A percentile compares a stretch with the other conserved stretches of the same genome.
Evolutionary conservation across 2,888 invertebrate genomes (phyloP).

Genomic region (Drosophila neutralis): DNA sequence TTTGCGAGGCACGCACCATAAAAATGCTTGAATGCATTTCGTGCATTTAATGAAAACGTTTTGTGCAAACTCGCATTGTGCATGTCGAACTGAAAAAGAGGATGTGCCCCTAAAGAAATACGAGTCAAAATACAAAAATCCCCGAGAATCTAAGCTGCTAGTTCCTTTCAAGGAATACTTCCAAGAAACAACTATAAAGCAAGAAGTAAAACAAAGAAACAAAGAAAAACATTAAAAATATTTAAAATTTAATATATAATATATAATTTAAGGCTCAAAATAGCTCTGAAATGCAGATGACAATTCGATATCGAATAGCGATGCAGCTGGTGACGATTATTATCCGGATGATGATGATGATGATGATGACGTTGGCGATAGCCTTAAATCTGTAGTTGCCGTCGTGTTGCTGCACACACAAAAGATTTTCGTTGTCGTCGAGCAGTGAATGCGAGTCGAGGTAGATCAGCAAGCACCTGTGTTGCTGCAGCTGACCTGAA

Average conservation of each 20-base stretch:
- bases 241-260: background rate
- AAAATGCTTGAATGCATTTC: constrained; percentile 64
- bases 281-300: background rate
- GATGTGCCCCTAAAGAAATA: constrained; percentile 2
- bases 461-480: constrained; percentile 23
- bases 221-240: background rate
- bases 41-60: constrained; percentile 61
- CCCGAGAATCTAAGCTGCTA: background rate
- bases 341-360: constrained; percentile 6
- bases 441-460: constrained; percentile 52
- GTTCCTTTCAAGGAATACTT: background rate
- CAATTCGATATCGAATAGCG: constrained; percentile 15
- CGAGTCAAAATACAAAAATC: background rate
- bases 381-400: constrained; percentile 22
- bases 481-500: constrained; percentile 64
- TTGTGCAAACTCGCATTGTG: constrained; percentile 14
- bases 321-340: background rate
- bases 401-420: constrained; percentile 26
- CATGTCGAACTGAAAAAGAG: constrained; percentile 1
- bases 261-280: background rate
- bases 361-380: constrained; percentile 1
- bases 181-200: background rate
- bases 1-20: constrained; percentile 44
- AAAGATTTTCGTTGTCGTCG: constrained; percentile 41
- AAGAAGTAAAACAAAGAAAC: too few species aligned